These are phyloP conservation scores for Drosophila cardini DNA, from an alignment of 1,140 invertebrate species.

Conservation along the genomic window DNA sequence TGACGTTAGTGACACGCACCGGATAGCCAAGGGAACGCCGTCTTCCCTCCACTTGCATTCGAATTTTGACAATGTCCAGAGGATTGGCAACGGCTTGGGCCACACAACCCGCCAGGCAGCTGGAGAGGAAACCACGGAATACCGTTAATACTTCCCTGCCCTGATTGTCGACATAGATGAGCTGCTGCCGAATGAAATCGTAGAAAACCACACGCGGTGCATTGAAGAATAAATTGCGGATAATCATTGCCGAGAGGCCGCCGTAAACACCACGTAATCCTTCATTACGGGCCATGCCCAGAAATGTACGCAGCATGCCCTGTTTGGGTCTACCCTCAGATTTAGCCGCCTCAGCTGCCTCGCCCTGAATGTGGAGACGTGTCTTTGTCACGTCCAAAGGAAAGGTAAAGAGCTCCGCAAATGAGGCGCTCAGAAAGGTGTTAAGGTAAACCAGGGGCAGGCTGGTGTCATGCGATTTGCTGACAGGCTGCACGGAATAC, in stretches of 20 bases:
- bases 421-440: conserved; percentile 7
- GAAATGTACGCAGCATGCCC: conserved; percentile 5
- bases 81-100: conserved; percentile 30
- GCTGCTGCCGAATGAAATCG: background rate
- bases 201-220: conserved; percentile 15
- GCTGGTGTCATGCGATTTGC: background rate
- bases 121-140: background rate
- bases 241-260: conserved; percentile 2
- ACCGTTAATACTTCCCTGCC: background rate
- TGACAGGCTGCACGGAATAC: background rate
- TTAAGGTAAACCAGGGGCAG: background rate
- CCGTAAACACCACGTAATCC: background rate
- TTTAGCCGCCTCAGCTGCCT: background rate
- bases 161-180: conserved; percentile 7
- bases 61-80: conserved; percentile 25
- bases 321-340: background rate
- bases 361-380: background rate
- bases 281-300: conserved; percentile 3
- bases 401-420: conserved; percentile 9
- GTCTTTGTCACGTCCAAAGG: conserved; percentile 12
- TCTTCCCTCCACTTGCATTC: conserved; percentile 17
- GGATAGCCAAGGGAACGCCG: conserved; percentile 14
- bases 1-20: background rate
- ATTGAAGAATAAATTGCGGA: conserved; percentile 18
- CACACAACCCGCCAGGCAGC: background rate